Conservation (phyloP, 1,140 invertebrate species). For the Drosophila ercepeae region DNA sequence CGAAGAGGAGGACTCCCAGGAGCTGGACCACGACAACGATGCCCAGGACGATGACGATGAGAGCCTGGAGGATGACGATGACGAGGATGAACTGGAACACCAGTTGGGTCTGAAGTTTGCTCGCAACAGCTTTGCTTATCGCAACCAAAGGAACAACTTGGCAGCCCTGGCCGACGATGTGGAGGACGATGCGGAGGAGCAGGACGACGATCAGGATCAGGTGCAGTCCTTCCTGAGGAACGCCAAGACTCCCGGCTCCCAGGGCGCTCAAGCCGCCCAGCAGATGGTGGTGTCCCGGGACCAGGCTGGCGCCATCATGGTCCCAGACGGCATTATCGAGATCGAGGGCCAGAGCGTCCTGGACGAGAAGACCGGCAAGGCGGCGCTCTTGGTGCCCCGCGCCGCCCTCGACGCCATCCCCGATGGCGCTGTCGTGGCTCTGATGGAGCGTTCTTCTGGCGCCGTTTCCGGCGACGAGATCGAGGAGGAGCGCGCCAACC, state of each 20-base stretch:
- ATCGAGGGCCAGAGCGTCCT: conserved; percentile 79
- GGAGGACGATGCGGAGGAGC: conserved; percentile 33
- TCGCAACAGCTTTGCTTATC: conserved; percentile 39
- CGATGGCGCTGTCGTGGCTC: conserved; percentile 74
- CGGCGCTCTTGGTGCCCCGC: conserved; percentile 70
- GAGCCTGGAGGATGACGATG: conserved; percentile 15
- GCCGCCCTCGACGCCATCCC: conserved; percentile 76
- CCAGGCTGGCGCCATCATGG: conserved; percentile 78
- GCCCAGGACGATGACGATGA: conserved; percentile 12
- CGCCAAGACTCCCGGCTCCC: conserved; percentile 51
- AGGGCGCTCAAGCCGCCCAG: not conserved
- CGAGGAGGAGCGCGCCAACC: conserved; percentile 74
- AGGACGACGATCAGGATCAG: conserved; percentile 36
- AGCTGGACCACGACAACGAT: conserved; percentile 23
- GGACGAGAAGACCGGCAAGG: conserved; percentile 78
- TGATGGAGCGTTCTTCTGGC: conserved; percentile 62
- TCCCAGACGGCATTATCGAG: conserved; percentile 77
- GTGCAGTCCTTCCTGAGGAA: conserved; percentile 50
- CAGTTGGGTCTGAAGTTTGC: conserved; percentile 46
- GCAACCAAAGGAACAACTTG: conserved; percentile 6
- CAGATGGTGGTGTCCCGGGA: conserved; percentile 77
- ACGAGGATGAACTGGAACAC: conserved; percentile 38
- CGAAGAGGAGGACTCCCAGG: conserved; percentile 37
- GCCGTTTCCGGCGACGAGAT: not conserved
- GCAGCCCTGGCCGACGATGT: conserved; percentile 18